These are phyloP conservation scores for Platycercus adscitus DNA, from an alignment of 2,113 vertebrate species.

Conservation along the genomic window DNA sequence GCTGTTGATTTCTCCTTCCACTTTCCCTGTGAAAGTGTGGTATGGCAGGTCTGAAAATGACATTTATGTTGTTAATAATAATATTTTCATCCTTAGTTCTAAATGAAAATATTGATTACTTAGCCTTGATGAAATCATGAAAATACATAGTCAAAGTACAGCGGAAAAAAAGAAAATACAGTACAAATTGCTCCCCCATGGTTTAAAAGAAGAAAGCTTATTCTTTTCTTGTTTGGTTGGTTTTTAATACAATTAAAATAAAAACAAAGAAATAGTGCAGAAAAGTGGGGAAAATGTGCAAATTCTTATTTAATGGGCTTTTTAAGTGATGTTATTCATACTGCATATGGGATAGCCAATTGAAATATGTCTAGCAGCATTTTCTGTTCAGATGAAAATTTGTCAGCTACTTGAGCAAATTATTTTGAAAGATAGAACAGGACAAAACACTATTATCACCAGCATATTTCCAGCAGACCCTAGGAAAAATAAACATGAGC, in stretches of 20 bases:
- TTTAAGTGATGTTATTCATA: not conserved
- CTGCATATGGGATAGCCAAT: not conserved
- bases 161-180: not conserved
- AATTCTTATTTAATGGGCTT: not conserved
- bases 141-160: not conserved
- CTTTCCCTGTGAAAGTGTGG: not conserved
- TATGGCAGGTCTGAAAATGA: not conserved
- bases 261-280: not conserved
- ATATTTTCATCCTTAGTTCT: slow-evolving; percentile 8
- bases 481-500: not conserved
- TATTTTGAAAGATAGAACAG: not conserved
- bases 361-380: not conserved
- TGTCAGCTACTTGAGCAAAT: not conserved
- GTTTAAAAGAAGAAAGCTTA: not conserved
- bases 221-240: not conserved
- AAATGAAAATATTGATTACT: slow-evolving; percentile 16
- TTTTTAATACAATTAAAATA: not conserved
- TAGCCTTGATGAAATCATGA: not conserved
- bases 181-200: not conserved
- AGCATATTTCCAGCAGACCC: not conserved
- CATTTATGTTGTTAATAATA: not conserved
- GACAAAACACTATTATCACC: not conserved
- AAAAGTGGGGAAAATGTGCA: not conserved
- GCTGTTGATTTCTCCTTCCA: not conserved
- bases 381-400: not conserved